Conservation (phyloP, 1,140 invertebrate genomes). For the Aphis craccivora region DNA sequence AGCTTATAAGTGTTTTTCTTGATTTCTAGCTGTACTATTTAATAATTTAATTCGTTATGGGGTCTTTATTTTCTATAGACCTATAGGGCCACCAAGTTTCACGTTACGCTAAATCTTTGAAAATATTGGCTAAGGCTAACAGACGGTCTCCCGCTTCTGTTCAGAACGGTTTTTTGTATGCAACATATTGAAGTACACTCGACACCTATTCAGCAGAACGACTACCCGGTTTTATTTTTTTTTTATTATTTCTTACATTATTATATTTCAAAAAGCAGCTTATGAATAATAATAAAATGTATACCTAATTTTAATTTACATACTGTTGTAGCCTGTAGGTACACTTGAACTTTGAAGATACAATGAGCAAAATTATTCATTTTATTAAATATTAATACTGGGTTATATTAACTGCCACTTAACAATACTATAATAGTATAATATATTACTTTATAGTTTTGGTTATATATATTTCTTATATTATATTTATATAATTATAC, state of each 20-base stretch:
- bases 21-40: too few species aligned
- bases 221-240: background rate
- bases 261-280: background rate
- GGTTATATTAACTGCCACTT: background rate
- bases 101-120: too few species aligned
- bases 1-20: too few species aligned
- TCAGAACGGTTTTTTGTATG: background rate
- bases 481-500: background rate
- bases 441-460: background rate
- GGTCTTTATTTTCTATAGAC: too few species aligned
- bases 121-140: too few species aligned
- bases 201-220: background rate
- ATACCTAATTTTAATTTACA: background rate
- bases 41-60: too few species aligned
- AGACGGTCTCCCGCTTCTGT: too few species aligned
- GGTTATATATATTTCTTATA: background rate
- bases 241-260: background rate
- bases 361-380: background rate
- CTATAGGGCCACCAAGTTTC: too few species aligned
- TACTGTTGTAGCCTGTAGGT: background rate
- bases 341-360: background rate
- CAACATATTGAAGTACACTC: background rate
- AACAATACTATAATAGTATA: background rate
- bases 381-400: background rate
- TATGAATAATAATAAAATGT: background rate